Conservation (phyloP, 2,888 invertebrate species). For the Fabriciana adippe region DNA sequence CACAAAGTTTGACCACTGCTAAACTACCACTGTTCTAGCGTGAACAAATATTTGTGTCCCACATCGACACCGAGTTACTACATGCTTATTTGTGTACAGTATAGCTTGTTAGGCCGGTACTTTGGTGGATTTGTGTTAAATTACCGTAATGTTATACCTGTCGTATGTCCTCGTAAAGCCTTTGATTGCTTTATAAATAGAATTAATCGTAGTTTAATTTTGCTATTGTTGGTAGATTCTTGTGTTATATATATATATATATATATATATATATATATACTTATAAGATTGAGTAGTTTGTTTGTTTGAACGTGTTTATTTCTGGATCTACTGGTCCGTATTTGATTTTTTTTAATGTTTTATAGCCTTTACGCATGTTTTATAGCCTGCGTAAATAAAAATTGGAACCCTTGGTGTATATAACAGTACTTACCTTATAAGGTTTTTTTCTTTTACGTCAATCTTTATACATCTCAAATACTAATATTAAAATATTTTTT, state of each 20-base stretch:
- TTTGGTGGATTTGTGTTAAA: conserved; percentile 18
- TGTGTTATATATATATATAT: neutral
- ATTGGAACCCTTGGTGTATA: too few relatives aligned
- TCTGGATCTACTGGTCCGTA: too few relatives aligned
- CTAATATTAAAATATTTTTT: too few relatives aligned
- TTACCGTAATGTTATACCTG: neutral
- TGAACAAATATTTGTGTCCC: conserved; percentile 45
- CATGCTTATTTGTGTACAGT: conserved; percentile 19
- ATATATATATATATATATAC: too few relatives aligned
- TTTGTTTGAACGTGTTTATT: too few relatives aligned
- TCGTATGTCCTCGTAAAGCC: neutral
- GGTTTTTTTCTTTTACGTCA: too few relatives aligned
- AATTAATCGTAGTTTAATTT: neutral
- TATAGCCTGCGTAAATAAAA: too few relatives aligned
- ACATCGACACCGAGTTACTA: conserved; percentile 32
- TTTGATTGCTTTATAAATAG: neutral
- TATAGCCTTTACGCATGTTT: too few relatives aligned
- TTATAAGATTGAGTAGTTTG: too few relatives aligned
- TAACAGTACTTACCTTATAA: too few relatives aligned
- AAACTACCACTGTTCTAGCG: conserved; percentile 38
- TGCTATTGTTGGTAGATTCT: neutral
- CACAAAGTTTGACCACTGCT: conserved; percentile 24
- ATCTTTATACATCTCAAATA: too few relatives aligned
- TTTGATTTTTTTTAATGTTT: too few relatives aligned
- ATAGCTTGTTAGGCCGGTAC: conserved; percentile 9